phyloP scores from a whole-genome alignment of 2,113 vertebrate genomes.

The Tupaia tana region DNA sequence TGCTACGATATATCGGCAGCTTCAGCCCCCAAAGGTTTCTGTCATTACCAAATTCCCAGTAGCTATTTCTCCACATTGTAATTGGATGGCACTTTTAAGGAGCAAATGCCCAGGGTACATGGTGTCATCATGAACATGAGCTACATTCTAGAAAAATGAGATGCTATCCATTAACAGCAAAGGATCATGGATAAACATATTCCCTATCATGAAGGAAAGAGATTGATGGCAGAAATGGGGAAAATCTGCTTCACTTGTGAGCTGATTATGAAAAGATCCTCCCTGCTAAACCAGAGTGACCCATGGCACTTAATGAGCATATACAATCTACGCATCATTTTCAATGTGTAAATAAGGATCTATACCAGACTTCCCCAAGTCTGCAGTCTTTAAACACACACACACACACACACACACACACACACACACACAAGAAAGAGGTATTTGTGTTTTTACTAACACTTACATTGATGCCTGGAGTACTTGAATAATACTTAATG shows the following conservation, averaged over 20 bases:
- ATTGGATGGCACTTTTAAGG: not conserved
- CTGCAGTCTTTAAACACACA: not conserved
- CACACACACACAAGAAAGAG: too few relatives aligned
- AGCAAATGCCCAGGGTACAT: conserved; percentile 5
- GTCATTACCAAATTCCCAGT: conserved; percentile 5
- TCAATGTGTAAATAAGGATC: not conserved
- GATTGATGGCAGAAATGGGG: conserved; percentile 10
- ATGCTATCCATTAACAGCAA: conserved; percentile 42
- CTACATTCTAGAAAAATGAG: conserved; percentile 43
- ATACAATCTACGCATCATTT: not conserved
- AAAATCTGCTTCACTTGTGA: conserved; percentile 19
- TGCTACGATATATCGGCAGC: not conserved
- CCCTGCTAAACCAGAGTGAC: not conserved
- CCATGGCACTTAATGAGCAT: not conserved
- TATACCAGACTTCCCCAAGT: not conserved
- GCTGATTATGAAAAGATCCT: not conserved
- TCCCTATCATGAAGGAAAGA: not conserved
- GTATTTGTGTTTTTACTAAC: not conserved
- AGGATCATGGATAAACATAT: conserved; percentile 40
- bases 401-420: not conserved
- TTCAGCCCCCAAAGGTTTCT: not conserved
- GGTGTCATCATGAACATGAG: not conserved
- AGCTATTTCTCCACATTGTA: not conserved
- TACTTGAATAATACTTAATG: not conserved
- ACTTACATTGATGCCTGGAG: not conserved